A percentile compares a stretch with the other conserved stretches of the same genome.
Evolutionary conservation across 2,888 invertebrate species (phyloP).

Genomic region (Athalia rosae): DNA sequence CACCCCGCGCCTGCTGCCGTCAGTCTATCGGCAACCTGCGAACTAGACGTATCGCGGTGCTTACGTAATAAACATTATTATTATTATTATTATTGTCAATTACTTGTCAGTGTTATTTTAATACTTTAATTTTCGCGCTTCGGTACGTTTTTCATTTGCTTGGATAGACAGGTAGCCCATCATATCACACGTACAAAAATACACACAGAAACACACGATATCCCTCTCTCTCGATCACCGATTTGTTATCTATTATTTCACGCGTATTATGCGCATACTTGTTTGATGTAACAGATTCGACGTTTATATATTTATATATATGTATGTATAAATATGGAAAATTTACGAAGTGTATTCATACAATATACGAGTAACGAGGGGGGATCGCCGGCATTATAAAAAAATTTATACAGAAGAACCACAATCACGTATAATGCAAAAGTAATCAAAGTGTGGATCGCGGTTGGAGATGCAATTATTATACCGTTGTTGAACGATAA

Average conservation of each 20-base stretch:
- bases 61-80: constrained; percentile 63
- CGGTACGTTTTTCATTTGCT: constrained; percentile 49
- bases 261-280: no score
- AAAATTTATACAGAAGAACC: background rate
- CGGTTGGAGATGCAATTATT: background rate
- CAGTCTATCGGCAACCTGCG: constrained; percentile 74
- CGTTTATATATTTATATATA: no score
- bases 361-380: no score
- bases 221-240: no score
- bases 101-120: constrained; percentile 64
- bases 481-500: background rate
- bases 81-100: constrained; percentile 65
- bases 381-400: no score
- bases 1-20: constrained; percentile 51
- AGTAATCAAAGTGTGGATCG: background rate
- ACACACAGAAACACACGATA: no score
- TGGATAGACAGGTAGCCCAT: constrained; percentile 33
- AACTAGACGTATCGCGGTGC: constrained; percentile 71
- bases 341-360: no score
- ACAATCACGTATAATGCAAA: background rate
- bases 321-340: no score
- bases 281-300: background rate
- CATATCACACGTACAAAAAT: no score
- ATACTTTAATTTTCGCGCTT: constrained; percentile 46
- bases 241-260: no score